Conservation (phyloP, 2,797 vertebrate genomes). For the Chiroxiphia lanceolata region DNA sequence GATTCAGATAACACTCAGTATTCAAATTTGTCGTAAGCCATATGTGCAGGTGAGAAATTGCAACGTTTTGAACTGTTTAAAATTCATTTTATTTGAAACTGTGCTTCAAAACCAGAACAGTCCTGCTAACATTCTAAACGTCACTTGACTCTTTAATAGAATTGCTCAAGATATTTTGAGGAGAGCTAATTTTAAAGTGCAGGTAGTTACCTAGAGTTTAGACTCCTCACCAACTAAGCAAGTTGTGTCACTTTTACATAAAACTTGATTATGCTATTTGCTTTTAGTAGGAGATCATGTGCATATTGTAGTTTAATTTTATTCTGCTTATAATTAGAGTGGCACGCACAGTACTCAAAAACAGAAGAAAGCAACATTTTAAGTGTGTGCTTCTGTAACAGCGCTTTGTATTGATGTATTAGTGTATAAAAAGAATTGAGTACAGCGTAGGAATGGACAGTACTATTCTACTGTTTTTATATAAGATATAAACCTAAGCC, state of each 20-base stretch:
- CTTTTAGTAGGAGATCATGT: background rate
- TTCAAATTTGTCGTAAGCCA: slow-evolving; percentile 67
- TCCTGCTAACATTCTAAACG: background rate
- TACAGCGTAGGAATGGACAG: background rate
- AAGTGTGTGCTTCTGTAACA: background rate
- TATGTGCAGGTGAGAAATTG: slow-evolving; percentile 64
- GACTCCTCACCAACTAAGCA: background rate
- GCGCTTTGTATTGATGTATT: background rate
- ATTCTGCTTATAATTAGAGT: slow-evolving; percentile 4
- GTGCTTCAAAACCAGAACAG: slow-evolving; percentile 42
- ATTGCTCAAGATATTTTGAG: background rate
- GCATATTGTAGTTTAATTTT: background rate
- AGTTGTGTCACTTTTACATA: background rate
- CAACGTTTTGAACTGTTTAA: slow-evolving; percentile 43
- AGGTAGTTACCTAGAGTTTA: slow-evolving; percentile 12
- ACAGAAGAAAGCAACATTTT: background rate
- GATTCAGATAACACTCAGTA: slow-evolving; percentile 63
- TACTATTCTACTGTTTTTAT: slow-evolving; percentile 36
- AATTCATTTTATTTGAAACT: slow-evolving; percentile 55
- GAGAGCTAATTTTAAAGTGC: slow-evolving; percentile 31
- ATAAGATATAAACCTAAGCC: slow-evolving; percentile 28
- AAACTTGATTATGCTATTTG: background rate
- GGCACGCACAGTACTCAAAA: background rate
- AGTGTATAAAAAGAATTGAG: slow-evolving; percentile 44
- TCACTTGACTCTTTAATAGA: slow-evolving; percentile 17